phyloP scores from a whole-genome alignment of 2,888 invertebrate species.

The Torymus tubicola region DNA sequence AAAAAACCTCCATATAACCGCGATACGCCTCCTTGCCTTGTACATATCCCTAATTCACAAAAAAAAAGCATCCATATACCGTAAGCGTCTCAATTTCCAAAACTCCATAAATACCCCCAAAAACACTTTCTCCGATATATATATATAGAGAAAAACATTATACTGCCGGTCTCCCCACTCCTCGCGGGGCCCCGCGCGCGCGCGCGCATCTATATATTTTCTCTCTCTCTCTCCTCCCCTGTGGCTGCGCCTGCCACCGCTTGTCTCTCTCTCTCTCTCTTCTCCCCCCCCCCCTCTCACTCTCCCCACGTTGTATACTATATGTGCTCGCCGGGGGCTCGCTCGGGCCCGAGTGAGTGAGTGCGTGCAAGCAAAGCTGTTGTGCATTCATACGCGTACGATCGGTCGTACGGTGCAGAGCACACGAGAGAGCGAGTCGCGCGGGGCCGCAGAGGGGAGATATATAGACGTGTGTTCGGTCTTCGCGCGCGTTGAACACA shows the following conservation, averaged over 20 bases:
- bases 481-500: not conserved
- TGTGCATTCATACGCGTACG: constrained; percentile 46
- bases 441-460: constrained; percentile 1
- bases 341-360: not conserved
- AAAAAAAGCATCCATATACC: no score
- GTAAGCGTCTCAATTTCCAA: no score
- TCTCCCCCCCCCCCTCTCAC: not conserved
- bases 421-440: not conserved
- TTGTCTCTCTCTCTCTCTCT: constrained; percentile 1
- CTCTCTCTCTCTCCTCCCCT: not conserved
- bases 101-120: no score
- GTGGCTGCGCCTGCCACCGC: not conserved
- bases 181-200: not conserved
- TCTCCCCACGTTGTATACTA: not conserved
- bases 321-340: no score
- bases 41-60: no score
- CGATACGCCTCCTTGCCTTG: no score
- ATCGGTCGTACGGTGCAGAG: constrained; percentile 41
- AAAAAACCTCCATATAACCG: no score
- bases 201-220: no score
- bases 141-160: no score
- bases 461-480: not conserved
- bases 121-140: no score
- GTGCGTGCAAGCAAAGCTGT: constrained; percentile 6
- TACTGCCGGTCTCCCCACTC: not conserved